Conservation (phyloP, 2,113 vertebrate genomes). For the Haliaeetus leucogaster region DNA sequence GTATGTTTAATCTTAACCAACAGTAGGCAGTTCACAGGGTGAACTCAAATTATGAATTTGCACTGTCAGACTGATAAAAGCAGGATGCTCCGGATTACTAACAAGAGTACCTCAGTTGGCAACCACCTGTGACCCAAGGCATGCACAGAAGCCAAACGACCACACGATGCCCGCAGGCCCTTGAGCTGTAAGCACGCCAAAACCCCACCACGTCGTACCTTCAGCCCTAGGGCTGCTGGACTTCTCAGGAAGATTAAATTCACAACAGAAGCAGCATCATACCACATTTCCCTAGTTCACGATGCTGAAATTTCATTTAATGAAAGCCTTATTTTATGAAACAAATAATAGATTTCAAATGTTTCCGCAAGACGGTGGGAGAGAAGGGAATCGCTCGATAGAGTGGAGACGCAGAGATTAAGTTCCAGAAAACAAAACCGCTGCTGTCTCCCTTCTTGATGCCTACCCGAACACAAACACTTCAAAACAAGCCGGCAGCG, state of each 20-base stretch:
- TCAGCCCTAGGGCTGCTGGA: neutral
- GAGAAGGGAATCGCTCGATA: neutral
- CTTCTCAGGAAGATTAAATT: neutral
- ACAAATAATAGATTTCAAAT: accelerated
- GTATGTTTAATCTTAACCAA: neutral
- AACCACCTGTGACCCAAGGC: neutral
- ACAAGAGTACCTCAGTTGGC: neutral
- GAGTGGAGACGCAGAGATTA: accelerated
- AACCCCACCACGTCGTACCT: accelerated
- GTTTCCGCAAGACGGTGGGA: accelerated
- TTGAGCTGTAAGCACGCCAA: accelerated
- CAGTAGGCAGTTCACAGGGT: neutral
- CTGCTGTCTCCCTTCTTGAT: accelerated
- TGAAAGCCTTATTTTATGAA: neutral
- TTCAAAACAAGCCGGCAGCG: neutral
- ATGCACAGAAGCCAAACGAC: accelerated
- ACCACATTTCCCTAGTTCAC: accelerated
- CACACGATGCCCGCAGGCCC: accelerated
- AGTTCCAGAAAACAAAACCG: neutral
- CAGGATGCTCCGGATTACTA: neutral
- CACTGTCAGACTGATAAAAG: neutral
- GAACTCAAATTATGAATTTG: neutral
- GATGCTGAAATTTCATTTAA: too few relatives aligned
- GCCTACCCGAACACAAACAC: too few relatives aligned
- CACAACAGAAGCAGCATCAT: accelerated